Evolutionary conservation across 2,113 vertebrate species (phyloP).

Genomic region (Rhinichthys klamathensis): DNA sequence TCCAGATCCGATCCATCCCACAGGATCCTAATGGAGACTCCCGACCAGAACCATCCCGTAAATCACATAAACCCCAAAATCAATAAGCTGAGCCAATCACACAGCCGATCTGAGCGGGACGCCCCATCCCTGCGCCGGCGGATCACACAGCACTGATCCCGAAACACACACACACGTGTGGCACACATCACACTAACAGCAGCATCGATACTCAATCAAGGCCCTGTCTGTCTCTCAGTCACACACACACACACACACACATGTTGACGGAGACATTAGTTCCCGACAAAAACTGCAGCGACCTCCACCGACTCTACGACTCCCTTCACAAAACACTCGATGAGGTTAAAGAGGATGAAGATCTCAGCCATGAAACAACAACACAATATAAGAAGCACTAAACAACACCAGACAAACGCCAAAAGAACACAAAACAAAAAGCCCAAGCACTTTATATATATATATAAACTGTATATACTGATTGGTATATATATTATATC

Average conservation of each 20-base stretch:
- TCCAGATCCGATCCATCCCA: slow-evolving; percentile 43
- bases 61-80: slow-evolving; percentile 72
- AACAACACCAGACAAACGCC: no score
- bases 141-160: no score
- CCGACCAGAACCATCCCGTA: slow-evolving; percentile 60
- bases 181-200: slow-evolving; percentile 57
- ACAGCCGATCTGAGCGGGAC: slow-evolving; percentile 59
- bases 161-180: no score
- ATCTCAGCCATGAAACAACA: background rate
- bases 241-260: no score
- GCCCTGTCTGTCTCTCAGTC: slow-evolving; percentile 9
- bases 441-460: no score
- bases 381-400: background rate
- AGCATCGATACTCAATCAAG: slow-evolving; percentile 70
- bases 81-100: slow-evolving; percentile 72
- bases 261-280: background rate
- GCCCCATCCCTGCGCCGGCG: no score
- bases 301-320: no score
- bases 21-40: slow-evolving; percentile 54
- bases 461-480: no score
- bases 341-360: background rate
- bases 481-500: no score
- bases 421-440: no score
- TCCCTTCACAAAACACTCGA: background rate
- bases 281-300: no score